Conservation (phyloP, 2,113 vertebrate species). For the Barbus barbus region DNA sequence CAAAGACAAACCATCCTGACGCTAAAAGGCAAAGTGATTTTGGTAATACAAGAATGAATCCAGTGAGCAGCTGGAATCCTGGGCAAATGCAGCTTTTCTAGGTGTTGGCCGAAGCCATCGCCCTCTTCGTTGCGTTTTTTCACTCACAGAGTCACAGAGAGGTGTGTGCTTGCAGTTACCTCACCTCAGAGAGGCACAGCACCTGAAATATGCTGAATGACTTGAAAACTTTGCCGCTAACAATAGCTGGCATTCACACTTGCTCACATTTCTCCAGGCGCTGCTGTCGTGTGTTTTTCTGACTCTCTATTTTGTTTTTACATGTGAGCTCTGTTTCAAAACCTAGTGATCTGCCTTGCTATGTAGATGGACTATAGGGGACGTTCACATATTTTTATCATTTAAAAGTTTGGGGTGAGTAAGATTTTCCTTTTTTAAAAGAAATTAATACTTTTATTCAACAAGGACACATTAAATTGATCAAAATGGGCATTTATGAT, state of each 20-base stretch:
- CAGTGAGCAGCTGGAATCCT: neutral
- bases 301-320: neutral
- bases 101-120: neutral
- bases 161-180: constrained; percentile 12
- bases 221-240: constrained; percentile 44
- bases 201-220: constrained; percentile 51
- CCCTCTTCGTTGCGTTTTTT: neutral
- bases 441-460: neutral
- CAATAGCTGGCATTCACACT: constrained; percentile 31
- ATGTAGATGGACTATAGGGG: too few relatives aligned
- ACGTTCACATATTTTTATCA: neutral
- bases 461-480: neutral
- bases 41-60: neutral
- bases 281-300: neutral
- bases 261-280: neutral
- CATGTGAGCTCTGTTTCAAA: neutral
- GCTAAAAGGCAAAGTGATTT: neutral
- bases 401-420: neutral
- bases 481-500: neutral
- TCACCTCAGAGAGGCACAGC: neutral
- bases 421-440: neutral
- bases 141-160: neutral
- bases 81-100: neutral
- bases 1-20: neutral
- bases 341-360: neutral